Base-by-base conservation (phyloP, 2,113 vertebrate genomes). In the Actenoides lindsayi region DNA sequence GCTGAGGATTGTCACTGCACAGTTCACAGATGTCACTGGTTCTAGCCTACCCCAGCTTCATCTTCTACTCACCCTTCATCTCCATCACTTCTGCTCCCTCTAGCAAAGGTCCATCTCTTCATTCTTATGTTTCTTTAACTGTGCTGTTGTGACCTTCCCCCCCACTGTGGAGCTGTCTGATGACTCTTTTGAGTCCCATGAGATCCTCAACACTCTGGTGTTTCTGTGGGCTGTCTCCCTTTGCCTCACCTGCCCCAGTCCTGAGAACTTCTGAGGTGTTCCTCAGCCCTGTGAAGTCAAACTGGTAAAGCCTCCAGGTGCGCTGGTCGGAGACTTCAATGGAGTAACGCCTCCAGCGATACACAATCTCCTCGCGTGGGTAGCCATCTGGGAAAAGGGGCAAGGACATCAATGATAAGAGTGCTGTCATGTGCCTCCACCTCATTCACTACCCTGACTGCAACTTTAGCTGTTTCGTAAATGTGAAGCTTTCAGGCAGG, bases 251-350 rank as follows among this genome's bases (percentile, higher is more conserved):
- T 96, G 96, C 94, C 15, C 96, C 89, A 8, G 98, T 98, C 84
- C 96, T 95, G 60, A 98, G 85, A 19, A 96, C 96, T 69, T 98
- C 98, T 0, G 98, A 97, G 12, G 97, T 98, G 91, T 98, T 98
- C 85, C 97, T 98, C 67, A 98, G 90, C 46, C 98, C 98, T 0
- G 93, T 98, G 93, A 98, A 98, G 74, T 98, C 97, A 90, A 98
- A 98, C 89, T 98, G 98, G 63, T 98, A 98, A 41, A 98, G 98
- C 80, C 98, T 98, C 98, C 98, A 98, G 54, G 98, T 97, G 83
- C 98, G 98, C 83, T 98, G 97, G 93, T 98, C 97, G 1, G 97
- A 97, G 21, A 98, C 97, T 83, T 98, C 97, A 35, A 98, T 97
- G 63, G 97, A 97, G 84, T 98, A 98, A 74, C 98, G 91, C 4